Evolutionary conservation across 2,113 vertebrate species (phyloP).

Genomic region (Sylvilagus bachmani): DNA sequence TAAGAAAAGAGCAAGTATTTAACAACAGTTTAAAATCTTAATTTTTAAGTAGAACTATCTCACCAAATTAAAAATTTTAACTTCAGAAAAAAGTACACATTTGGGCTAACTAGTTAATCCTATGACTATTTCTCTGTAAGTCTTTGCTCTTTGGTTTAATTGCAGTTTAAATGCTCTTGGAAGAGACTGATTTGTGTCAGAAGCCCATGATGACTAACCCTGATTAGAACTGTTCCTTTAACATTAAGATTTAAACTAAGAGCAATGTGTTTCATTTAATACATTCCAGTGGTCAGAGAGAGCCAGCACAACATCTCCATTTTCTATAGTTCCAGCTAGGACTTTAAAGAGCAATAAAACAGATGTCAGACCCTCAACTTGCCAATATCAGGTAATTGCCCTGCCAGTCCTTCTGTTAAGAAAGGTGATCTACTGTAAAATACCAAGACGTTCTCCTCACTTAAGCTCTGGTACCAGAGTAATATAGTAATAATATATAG

Average conservation of each 20-base stretch:
- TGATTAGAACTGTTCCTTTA: slow-evolving; percentile 50
- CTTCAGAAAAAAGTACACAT: not conserved
- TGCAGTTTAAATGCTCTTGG: slow-evolving; percentile 26
- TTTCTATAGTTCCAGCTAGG: slow-evolving; percentile 28
- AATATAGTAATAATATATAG: not conserved
- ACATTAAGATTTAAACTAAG: slow-evolving; percentile 23
- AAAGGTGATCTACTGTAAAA: not conserved
- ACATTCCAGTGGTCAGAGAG: not conserved
- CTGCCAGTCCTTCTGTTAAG: slow-evolving; percentile 29
- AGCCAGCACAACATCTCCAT: not conserved
- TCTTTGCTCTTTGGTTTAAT: slow-evolving; percentile 61
- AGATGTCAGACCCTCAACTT: slow-evolving; percentile 29
- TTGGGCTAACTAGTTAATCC: slow-evolving; percentile 12
- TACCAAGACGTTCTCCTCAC: not conserved
- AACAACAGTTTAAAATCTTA: slow-evolving; percentile 29
- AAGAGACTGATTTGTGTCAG: slow-evolving; percentile 59
- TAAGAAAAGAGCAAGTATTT: slow-evolving; percentile 23
- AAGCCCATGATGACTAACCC: slow-evolving; percentile 30
- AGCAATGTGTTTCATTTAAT: slow-evolving; percentile 19
- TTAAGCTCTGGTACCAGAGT: slow-evolving; percentile 7
- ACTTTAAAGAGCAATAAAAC: slow-evolving; percentile 59
- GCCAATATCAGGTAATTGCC: slow-evolving; percentile 37
- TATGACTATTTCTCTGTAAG: slow-evolving; percentile 15
- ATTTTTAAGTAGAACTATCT: slow-evolving; percentile 3
- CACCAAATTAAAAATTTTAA: slow-evolving; percentile 48